A percentile compares a stretch with the other conserved stretches of the same genome.
phyloP scores from a whole-genome alignment of 2,888 invertebrate genomes.

The Timema podura region DNA sequence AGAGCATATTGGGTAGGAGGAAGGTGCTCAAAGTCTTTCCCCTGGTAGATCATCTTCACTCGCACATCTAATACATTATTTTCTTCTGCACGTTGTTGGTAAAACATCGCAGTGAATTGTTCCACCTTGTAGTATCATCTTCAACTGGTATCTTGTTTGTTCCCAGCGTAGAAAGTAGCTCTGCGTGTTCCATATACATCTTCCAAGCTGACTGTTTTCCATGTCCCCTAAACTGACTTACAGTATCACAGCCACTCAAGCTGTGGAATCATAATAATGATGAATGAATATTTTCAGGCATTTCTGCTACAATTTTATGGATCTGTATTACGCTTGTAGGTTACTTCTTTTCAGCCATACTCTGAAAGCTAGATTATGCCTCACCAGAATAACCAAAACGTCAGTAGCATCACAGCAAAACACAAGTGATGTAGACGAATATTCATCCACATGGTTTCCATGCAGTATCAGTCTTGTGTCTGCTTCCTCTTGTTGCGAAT shows the following conservation, averaged over 20 bases:
- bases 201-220: not conserved
- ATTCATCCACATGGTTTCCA: not conserved
- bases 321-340: not conserved
- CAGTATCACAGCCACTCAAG: slow-evolving; percentile 6
- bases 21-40: not conserved
- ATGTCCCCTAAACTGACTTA: not conserved
- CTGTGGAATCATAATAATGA: not conserved
- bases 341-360: slow-evolving; percentile 1
- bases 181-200: not conserved
- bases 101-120: slow-evolving; percentile 1
- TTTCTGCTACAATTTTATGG: slow-evolving; percentile 5
- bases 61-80: not conserved
- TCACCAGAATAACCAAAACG: not conserved
- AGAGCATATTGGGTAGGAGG: not conserved
- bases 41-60: not conserved
- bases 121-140: not conserved
- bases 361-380: not conserved
- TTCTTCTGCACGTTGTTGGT: not conserved
- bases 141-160: not conserved
- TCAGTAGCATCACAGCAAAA: not conserved
- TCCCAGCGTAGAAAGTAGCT: not conserved
- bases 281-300: not conserved
- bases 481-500: not conserved
- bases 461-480: not conserved
- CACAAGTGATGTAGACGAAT: not conserved